Conservation (phyloP, 2,888 invertebrate species). For the Sminthurinus aureus region DNA sequence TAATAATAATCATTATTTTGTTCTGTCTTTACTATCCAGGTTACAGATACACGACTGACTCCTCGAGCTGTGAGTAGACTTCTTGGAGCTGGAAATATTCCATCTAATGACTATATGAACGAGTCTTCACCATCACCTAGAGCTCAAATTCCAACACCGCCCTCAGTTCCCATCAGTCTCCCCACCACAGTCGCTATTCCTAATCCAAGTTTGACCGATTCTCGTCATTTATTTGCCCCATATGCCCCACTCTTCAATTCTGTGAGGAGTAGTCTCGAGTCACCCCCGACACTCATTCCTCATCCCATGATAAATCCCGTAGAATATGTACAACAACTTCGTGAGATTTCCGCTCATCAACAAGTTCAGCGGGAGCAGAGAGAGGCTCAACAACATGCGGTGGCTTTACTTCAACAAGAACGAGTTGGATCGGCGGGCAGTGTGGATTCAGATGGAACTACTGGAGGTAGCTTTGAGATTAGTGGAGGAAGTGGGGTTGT, state of each 20-base stretch:
- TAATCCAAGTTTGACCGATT: slow-evolving; percentile 79
- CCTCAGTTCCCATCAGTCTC: slow-evolving; percentile 83
- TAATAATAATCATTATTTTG: neutral
- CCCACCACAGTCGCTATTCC: slow-evolving; percentile 97
- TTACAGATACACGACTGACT: slow-evolving; percentile 91
- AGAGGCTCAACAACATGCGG: slow-evolving; percentile 8
- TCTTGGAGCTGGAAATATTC: slow-evolving; percentile 70
- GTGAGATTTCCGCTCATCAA: slow-evolving; percentile 46
- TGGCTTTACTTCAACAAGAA: slow-evolving; percentile 28
- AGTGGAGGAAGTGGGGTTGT: slow-evolving; percentile 30
- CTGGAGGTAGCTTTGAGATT: slow-evolving; percentile 38
- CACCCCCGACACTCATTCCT: slow-evolving; percentile 60
- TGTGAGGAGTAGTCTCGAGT: slow-evolving; percentile 65
- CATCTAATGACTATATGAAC: slow-evolving; percentile 54
- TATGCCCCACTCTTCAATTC: slow-evolving; percentile 87
- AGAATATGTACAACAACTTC: slow-evolving; percentile 52
- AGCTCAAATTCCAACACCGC: slow-evolving; percentile 68
- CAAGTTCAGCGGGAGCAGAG: slow-evolving; percentile 38
- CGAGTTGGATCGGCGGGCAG: slow-evolving; percentile 48
- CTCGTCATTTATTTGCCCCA: slow-evolving; percentile 64
- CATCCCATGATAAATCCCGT: slow-evolving; percentile 53
- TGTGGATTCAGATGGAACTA: slow-evolving; percentile 49
- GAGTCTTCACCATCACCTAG: slow-evolving; percentile 61
- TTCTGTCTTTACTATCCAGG: slow-evolving; percentile 35
- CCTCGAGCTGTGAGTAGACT: slow-evolving; percentile 89